Percentiles rank a stretch among this genome's conserved stretches.
phyloP scores from a whole-genome alignment of 2,113 vertebrate species.

The Mixornis gularis region DNA sequence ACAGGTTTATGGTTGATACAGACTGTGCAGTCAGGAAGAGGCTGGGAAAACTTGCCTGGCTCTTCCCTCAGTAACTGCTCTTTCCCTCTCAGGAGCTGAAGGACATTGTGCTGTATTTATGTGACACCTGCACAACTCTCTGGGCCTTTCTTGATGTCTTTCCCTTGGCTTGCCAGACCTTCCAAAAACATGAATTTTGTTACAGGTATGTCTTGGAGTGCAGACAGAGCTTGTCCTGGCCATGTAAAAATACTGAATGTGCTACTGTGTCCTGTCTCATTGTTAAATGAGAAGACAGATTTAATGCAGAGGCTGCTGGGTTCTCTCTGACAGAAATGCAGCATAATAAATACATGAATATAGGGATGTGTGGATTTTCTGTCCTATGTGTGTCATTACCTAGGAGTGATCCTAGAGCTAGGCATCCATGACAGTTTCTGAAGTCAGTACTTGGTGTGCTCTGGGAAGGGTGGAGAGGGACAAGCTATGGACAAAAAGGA shows the following conservation, averaged over 20 bases:
- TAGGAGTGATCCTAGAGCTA: neutral
- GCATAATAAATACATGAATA: neutral
- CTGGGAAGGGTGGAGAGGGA: neutral
- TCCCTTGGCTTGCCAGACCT: slow-evolving; percentile 82
- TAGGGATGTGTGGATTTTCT: neutral
- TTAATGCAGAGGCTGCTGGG: neutral
- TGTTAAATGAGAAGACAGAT: neutral
- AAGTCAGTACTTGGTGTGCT: neutral
- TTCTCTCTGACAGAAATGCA: neutral
- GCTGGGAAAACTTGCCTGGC: neutral
- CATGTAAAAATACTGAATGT: neutral
- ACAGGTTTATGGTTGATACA: neutral
- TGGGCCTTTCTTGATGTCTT: slow-evolving; percentile 93
- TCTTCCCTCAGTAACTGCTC: neutral
- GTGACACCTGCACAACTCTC: slow-evolving; percentile 88
- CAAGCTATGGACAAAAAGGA: neutral
- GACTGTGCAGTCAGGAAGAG: neutral
- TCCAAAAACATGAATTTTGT: slow-evolving; percentile 87
- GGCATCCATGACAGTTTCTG: neutral
- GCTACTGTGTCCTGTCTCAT: neutral
- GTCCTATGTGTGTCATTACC: neutral
- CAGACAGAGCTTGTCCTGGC: neutral
- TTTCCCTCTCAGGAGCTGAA: slow-evolving; percentile 78
- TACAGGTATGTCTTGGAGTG: slow-evolving; percentile 73
- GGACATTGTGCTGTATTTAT: slow-evolving; percentile 87